Conservation (phyloP, 2,888 invertebrate species). For the Cenopis cana region DNA sequence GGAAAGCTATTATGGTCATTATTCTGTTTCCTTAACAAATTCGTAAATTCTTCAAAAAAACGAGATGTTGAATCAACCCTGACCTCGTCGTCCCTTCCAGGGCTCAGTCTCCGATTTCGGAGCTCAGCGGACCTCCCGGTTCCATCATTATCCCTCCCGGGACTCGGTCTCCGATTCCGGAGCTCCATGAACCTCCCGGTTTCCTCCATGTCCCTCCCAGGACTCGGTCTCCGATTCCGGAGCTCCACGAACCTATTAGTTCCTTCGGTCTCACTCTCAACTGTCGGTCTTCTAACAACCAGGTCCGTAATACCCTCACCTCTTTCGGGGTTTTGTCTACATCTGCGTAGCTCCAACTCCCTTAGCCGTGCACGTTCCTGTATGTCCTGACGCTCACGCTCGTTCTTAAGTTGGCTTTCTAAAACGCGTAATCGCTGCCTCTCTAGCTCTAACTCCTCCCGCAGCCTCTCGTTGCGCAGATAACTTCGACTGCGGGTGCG, state of each 20-base stretch:
- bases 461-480: neutral
- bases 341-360: neutral
- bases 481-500: neutral
- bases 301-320: too few species aligned
- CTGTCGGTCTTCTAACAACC: too few species aligned
- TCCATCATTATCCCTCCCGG: too few species aligned
- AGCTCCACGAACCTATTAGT: too few species aligned
- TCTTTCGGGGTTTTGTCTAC: too few species aligned
- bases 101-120: too few species aligned
- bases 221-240: neutral
- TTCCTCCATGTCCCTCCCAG: neutral
- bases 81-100: too few species aligned
- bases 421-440: neutral
- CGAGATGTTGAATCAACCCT: conserved; percentile 1
- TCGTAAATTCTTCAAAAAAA: neutral
- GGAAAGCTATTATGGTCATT: neutral
- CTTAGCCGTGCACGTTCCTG: neutral
- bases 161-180: too few species aligned
- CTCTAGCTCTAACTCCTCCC: neutral
- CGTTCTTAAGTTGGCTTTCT: neutral
- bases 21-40: neutral
- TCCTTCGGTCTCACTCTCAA: too few species aligned
- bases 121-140: too few species aligned
- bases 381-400: neutral
- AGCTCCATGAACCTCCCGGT: conserved; percentile 5